Base-by-base conservation (phyloP, 1,140 invertebrate genomes). In the Hetaerina americana region DNA sequence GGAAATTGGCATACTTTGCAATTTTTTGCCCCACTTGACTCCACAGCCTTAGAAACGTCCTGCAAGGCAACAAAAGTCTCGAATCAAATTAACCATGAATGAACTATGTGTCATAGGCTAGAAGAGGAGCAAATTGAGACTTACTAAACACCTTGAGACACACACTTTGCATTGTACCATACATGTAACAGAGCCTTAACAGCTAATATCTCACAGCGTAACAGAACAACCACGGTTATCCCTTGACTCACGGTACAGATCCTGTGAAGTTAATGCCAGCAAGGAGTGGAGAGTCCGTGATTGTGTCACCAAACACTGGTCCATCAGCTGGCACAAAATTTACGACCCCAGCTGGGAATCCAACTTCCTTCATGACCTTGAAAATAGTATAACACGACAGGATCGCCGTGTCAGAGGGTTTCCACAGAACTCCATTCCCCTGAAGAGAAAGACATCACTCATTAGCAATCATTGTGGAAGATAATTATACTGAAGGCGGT, bases 191-290 rank as follows among this genome's bases (percentile, higher is more conserved):
- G n/a, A n/a, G n/a, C n/a, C n/a, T n/a, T n/a, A n/a, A n/a, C n/a
- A n/a, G n/a, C n/a, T n/a, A n/a, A n/a, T n/a, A n/a, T n/a, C n/a
- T n/a, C n/a, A n/a, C n/a, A n/a, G n/a, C n/a, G n/a, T n/a, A n/a
- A 57, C 12, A 22, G 22, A 12, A 57, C 12, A 57, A 57, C 12
- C 12, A 57, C 22, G 12, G 49, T 12, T 68, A 2, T 68, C 2
- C 67, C 25, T n/a, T 57, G 26, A 82, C 85, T 86, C 84, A 93
- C 86, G 91, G 92, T 26, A 98, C 95, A 76, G 96, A 98, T 75
- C 87, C 97, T 28, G 97, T 99, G 80, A 99, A 99, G 82, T 99
- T 99, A 74, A 99, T 91, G 1, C 94, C 97, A 22, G 94, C 90
- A 12, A 99, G 84, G 78, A 95, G 80, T 1, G 90, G 90, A 0